Conservation (phyloP, 1,140 invertebrate species). For the Anastrepha ludens region DNA sequence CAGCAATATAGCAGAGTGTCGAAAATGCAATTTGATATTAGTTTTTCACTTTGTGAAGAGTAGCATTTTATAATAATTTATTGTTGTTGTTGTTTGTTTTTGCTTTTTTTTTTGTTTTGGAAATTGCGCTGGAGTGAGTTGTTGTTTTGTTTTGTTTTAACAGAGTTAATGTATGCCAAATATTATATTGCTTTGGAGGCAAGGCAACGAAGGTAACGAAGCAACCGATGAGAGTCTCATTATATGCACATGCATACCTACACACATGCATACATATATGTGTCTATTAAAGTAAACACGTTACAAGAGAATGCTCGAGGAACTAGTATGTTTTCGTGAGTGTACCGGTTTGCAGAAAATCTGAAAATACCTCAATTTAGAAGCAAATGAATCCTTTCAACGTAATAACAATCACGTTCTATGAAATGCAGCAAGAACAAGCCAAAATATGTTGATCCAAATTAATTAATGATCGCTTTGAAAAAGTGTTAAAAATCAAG, state of each 20-base stretch:
- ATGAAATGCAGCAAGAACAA: too few species aligned
- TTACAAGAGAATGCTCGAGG: too few species aligned
- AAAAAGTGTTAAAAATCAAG: too few species aligned
- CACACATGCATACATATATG: neutral
- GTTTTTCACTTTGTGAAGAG: conserved; percentile 2
- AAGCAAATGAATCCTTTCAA: too few species aligned
- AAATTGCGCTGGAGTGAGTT: neutral
- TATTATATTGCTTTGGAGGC: neutral
- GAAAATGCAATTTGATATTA: conserved; percentile 44
- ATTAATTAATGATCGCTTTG: too few species aligned
- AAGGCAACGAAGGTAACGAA: neutral
- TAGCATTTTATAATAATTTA: neutral
- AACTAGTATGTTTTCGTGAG: too few species aligned
- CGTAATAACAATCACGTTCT: too few species aligned
- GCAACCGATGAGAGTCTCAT: neutral
- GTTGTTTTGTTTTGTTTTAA: neutral
- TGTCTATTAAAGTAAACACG: neutral
- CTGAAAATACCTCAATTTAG: too few species aligned
- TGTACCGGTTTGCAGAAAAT: too few species aligned
- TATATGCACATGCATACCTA: neutral
- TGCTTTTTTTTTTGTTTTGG: neutral
- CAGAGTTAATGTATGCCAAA: neutral
- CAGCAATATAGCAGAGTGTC: neutral
- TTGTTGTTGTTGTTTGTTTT: neutral
- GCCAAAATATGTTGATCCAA: too few species aligned